Base-by-base conservation (phyloP, 2,113 vertebrate species). In the Lepisosteus osseus region DNA sequence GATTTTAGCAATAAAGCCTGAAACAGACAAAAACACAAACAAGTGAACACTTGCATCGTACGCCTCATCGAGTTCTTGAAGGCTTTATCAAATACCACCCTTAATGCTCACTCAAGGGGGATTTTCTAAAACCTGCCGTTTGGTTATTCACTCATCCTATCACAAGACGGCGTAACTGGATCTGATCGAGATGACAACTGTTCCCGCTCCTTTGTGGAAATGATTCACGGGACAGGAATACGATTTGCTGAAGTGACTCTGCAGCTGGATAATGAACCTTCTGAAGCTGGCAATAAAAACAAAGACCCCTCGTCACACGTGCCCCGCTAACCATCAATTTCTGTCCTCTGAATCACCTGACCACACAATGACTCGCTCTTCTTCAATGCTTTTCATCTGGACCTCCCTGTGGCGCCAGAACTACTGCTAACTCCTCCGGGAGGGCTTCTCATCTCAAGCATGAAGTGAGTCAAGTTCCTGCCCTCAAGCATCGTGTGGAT, bases 281-380 rank as follows among this genome's bases (percentile, higher is more conserved):
- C 44, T 29, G 66, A 14, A 45, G 42, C 12, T 44, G 4, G 64
- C 42, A 0, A 44, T 65, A 54, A 9, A 13, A 29, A 29, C 45
- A 11, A 7, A 40, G 4, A 7, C 54, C 69, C 68, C 69, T 43
- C 43, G 45, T n/a, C 7, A 29, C 44, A 47, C 14, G n/a, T 43
- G 54, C 64, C 64, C 29, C 44, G 2, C 12, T 51, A 65, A 65
- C 62, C 62, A 65, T 65, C 62, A 65, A 54, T 72, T 72, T 54
- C 64, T 43, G 41, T 42, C 42, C 54, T 55, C 51, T 72, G 63
- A 72, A 29, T 72, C 71, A 72, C 63, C 65, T 72, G 71, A 72
- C 71, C 71, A 67, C 71, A 72, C 11, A 29, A 41, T 64, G 69
- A 66, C 63, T 55, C 14, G 55, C 4, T 56, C 12, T 54, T 4